Base-by-base conservation (phyloP, 2,888 invertebrate genomes). In the Cerceris rybyensis region DNA sequence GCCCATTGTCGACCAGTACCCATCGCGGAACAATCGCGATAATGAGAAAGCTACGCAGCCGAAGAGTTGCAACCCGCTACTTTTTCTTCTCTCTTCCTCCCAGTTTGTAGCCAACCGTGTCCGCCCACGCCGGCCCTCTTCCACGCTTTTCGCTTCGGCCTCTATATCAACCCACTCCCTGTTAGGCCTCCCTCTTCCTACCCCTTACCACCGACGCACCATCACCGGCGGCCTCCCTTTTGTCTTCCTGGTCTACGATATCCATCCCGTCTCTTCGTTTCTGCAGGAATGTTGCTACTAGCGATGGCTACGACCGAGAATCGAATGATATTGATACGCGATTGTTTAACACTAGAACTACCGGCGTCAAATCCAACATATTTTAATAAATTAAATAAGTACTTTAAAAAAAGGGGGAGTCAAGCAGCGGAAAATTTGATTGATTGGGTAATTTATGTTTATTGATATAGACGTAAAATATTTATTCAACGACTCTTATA, bases 11-110 rank as follows among this genome's bases (percentile, higher is more conserved):
- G 87, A 82, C 83, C 84, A 83, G 82, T 89, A 87, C 83, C 86
- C 83, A 86, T 86, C 81, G 85, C 83, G 84, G 86, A 90, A 91
- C 90, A 91, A 91, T 90, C 88, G 88, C 79, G 87, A 90, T 91
- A 91, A 91, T 91, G 90, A 90, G 88, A 91, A 91, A 90, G 88
- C 90, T 87, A 89, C 90, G 89, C 88, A 89, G 86, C 81, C 86
- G 84, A 89, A 88, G 84, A 86, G 84, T 82, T 79, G 80, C 80
- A 14, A 57, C 58, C 17, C 41, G 42, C 46, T 41, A 39, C 14
- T 57, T 52, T 60, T 17, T 58, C 42, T 28, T 41, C 49, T 14
- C 59, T 39, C 41, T 54, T 28, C 55, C 28, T 54, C 42, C 49
- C 28, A 13, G 1, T 17, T 43, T 14, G 28, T 28, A 13, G 6